phyloP scores from a whole-genome alignment of 2,797 vertebrate genomes.

The Potorous gilbertii region DNA sequence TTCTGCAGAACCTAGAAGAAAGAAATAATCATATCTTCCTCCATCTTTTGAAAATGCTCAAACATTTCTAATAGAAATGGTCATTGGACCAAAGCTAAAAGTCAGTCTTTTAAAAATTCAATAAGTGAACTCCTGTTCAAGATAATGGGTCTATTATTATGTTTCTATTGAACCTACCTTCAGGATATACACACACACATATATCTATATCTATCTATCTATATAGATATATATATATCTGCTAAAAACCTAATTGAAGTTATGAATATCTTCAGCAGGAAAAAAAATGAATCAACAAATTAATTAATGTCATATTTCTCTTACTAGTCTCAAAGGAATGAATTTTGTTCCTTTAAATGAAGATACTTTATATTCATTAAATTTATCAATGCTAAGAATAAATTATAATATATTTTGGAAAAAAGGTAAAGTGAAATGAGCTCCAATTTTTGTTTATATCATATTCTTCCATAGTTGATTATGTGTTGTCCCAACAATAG shows the following conservation, averaged over 20 bases:
- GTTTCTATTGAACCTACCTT: background rate
- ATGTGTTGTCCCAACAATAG: background rate
- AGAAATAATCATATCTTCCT: background rate
- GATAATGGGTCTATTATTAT: background rate
- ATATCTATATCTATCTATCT: too few relatives aligned
- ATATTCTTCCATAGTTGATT: background rate
- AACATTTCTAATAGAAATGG: background rate
- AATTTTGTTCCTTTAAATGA: background rate
- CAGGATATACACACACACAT: too few relatives aligned
- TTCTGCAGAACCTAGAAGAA: background rate
- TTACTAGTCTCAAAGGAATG: background rate
- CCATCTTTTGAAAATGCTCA: background rate
- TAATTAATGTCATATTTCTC: background rate
- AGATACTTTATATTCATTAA: background rate
- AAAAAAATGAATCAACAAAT: background rate
- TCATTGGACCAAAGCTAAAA: background rate
- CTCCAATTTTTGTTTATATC: background rate
- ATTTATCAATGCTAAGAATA: background rate
- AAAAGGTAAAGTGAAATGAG: background rate
- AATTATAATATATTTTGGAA: background rate
- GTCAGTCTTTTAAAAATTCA: background rate
- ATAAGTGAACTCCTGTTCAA: background rate
- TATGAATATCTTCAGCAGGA: background rate
- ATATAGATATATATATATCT: background rate
- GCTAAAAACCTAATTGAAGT: background rate